Conservation (phyloP, 2,113 vertebrate species). For the Pongo abelii region DNA sequence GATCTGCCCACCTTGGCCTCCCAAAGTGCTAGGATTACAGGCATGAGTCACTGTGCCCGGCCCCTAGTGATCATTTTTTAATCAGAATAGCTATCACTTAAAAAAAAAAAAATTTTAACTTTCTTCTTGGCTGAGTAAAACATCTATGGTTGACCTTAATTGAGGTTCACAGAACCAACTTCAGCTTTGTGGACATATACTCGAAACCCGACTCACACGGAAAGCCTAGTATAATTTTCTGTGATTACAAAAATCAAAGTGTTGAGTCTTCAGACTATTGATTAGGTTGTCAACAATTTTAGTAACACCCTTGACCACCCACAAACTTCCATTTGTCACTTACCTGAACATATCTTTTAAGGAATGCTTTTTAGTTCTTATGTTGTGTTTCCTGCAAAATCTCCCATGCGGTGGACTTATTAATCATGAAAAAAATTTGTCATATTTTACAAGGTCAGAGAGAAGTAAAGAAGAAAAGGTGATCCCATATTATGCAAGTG, state of each 20-base stretch:
- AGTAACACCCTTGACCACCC: neutral
- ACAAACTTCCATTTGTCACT: slow-evolving; percentile 13
- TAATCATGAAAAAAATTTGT: neutral
- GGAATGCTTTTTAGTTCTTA: neutral
- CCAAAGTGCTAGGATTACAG: no score
- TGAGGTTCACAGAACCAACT: neutral
- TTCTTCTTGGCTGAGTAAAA: neutral
- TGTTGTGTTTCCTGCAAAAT: neutral
- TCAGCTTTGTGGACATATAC: neutral
- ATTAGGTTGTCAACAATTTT: neutral
- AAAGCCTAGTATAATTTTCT: slow-evolving; percentile 14
- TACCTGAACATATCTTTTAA: neutral
- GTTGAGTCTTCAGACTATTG: neutral
- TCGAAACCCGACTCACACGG: neutral
- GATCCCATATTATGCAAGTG: neutral
- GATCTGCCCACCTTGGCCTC: no score
- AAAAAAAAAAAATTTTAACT: neutral
- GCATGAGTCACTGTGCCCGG: no score
- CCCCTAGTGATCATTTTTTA: neutral
- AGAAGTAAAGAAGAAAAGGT: slow-evolving; percentile 5
- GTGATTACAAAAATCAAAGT: neutral
- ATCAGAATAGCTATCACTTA: neutral
- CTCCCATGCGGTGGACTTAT: neutral
- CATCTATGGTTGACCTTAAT: neutral
- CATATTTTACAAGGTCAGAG: slow-evolving; percentile 4